A percentile compares a stretch with the other conserved stretches of the same genome.
These are phyloP conservation scores for Arctia plantaginis DNA, from an alignment of 2,888 invertebrate species.

Conservation along the genomic window DNA sequence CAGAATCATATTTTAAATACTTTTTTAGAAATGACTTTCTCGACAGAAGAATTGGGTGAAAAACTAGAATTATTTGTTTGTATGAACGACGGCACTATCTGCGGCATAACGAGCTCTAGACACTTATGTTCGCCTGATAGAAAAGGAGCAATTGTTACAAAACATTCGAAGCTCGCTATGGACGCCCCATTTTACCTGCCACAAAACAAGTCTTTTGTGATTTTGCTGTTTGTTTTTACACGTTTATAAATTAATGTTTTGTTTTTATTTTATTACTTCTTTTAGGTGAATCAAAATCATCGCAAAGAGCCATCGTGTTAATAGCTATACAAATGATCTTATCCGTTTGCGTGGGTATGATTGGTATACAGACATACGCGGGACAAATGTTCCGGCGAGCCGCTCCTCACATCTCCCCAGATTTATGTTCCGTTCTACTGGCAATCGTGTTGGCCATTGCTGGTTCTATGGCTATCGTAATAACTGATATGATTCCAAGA, in stretches of 20 bases:
- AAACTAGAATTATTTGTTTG: too few species aligned
- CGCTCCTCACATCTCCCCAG: slow-evolving; percentile 74
- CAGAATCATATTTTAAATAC: too few species aligned
- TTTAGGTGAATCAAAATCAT: slow-evolving; percentile 71
- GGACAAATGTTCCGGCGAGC: slow-evolving; percentile 77
- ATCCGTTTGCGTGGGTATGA: slow-evolving; percentile 57
- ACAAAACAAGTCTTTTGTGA: not conserved
- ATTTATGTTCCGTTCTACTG: slow-evolving; percentile 82
- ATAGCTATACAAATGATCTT: slow-evolving; percentile 44
- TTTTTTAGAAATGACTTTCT: too few species aligned
- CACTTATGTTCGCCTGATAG: slow-evolving; percentile 46
- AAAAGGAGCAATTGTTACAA: slow-evolving; percentile 48
- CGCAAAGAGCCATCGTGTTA: slow-evolving; percentile 58
- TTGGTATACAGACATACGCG: slow-evolving; percentile 67
- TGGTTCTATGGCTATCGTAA: slow-evolving; percentile 67
- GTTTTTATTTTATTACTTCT: not conserved
- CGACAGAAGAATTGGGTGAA: too few species aligned
- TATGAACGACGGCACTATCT: not conserved
- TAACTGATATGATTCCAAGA: slow-evolving; percentile 84
- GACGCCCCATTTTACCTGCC: not conserved
- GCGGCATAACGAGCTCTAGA: slow-evolving; percentile 7
- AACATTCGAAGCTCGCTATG: slow-evolving; percentile 24
- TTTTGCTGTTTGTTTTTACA: not conserved
- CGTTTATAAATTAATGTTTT: not conserved
- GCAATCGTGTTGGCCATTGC: slow-evolving; percentile 80